These are phyloP conservation scores for Sakesphorus luctuosus DNA, from an alignment of 2,113 vertebrate species.

Conservation along the genomic window DNA sequence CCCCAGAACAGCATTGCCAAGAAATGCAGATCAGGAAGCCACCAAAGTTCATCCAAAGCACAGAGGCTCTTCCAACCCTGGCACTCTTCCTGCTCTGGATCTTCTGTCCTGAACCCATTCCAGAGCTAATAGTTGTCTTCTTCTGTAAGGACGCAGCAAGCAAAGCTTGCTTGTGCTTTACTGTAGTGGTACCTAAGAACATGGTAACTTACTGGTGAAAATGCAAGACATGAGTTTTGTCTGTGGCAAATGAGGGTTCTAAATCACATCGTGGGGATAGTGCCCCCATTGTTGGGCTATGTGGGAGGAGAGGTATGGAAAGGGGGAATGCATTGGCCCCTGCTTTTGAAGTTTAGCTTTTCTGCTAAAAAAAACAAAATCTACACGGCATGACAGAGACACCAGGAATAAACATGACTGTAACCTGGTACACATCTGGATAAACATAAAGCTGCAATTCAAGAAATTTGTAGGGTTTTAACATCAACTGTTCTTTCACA, in stretches of 20 bases:
- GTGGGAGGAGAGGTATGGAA: fast-evolving
- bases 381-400: neutral
- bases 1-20: neutral
- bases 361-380: neutral
- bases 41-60: neutral
- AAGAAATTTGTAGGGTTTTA: neutral
- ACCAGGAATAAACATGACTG: neutral
- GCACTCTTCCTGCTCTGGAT: neutral
- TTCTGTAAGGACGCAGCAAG: neutral
- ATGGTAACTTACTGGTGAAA: neutral
- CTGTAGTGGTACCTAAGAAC: neutral
- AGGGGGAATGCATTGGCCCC: neutral
- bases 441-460: neutral
- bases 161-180: neutral
- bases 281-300: neutral
- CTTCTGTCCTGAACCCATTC: neutral
- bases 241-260: neutral
- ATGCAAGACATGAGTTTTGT: fast-evolving
- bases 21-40: neutral
- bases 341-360: neutral
- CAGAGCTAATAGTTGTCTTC: neutral
- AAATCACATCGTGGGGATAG: fast-evolving
- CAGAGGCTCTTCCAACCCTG: neutral
- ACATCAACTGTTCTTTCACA: neutral
- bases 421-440: neutral